Evolutionary conservation across 2,888 invertebrate species (phyloP).

Genomic region (Drosophila cracens): DNA sequence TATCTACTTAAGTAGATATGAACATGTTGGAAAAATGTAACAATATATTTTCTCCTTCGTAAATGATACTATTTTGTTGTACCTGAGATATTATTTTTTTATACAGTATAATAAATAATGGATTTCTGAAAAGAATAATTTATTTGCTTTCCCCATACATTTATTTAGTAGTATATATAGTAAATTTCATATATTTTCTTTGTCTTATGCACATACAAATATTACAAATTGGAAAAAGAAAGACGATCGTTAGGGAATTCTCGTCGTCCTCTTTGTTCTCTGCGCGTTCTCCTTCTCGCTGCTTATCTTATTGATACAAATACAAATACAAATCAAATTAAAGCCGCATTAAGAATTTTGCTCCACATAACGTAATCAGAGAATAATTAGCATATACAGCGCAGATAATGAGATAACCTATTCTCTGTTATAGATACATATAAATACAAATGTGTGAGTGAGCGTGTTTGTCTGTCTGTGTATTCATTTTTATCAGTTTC

Average conservation of each 20-base stretch:
- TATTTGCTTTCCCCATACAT: no score
- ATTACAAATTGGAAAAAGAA: neutral
- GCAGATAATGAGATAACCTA: slow-evolving; percentile 31
- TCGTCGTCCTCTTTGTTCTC: neutral
- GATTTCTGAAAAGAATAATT: no score
- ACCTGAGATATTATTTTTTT: no score
- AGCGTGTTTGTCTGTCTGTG: neutral
- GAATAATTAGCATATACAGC: slow-evolving; percentile 6
- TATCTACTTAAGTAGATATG: neutral
- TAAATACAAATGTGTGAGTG: neutral
- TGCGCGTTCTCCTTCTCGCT: neutral
- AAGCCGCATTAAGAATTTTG: slow-evolving; percentile 5
- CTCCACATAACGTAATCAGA: slow-evolving; percentile 10
- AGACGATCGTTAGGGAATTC: neutral
- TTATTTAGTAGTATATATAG: no score
- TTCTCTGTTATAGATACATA: slow-evolving; percentile 1
- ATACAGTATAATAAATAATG: no score
- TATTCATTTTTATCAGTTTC: slow-evolving; percentile 18
- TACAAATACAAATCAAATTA: neutral
- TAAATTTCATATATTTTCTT: neutral
- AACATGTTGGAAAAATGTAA: neutral
- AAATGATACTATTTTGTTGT: no score
- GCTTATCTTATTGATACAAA: slow-evolving; percentile 5
- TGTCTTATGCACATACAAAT: neutral
- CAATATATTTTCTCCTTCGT: neutral